Percentiles rank a stretch among this genome's conserved stretches.
These are phyloP conservation scores for Percopsis transmontana DNA, from an alignment of 2,113 vertebrate species.

Conservation along the genomic window DNA sequence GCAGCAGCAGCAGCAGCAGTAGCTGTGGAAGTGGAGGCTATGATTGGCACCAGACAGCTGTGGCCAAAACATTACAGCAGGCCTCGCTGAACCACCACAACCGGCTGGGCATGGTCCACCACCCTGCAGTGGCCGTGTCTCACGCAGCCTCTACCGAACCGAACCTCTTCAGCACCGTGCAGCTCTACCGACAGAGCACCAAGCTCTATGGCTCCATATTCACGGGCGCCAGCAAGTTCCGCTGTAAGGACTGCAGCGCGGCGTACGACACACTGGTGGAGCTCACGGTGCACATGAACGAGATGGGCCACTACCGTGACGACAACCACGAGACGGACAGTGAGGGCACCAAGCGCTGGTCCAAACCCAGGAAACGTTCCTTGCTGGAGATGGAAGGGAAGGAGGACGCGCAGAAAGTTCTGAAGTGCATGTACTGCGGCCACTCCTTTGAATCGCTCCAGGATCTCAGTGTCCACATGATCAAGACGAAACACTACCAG, in stretches of 20 bases:
- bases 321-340: constrained; percentile 96
- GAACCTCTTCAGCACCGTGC: constrained; percentile 97
- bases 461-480: constrained; percentile 99
- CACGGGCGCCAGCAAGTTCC: constrained; percentile 98
- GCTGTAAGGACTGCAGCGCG: constrained; percentile 97
- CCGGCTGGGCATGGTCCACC: constrained; percentile 57
- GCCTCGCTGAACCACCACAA: constrained; percentile 87
- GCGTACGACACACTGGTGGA: constrained; percentile 97
- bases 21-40: constrained; percentile 95
- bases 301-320: constrained; percentile 96
- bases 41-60: constrained; percentile 98
- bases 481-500: constrained; percentile 99
- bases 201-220: constrained; percentile 99
- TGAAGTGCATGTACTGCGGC: constrained; percentile 99
- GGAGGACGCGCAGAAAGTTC: constrained; percentile 97
- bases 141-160: constrained; percentile 75
- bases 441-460: constrained; percentile 99
- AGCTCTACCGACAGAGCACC: constrained; percentile 96
- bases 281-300: constrained; percentile 98
- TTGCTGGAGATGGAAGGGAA: constrained; percentile 98
- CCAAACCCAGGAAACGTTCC: constrained; percentile 97
- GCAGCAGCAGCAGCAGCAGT: constrained; percentile 94
- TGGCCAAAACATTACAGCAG: constrained; percentile 96
- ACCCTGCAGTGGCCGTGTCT: constrained; percentile 51
- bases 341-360: constrained; percentile 94